Conservation (phyloP, 2,888 invertebrate genomes). For the Drosophila vallismaia region DNA sequence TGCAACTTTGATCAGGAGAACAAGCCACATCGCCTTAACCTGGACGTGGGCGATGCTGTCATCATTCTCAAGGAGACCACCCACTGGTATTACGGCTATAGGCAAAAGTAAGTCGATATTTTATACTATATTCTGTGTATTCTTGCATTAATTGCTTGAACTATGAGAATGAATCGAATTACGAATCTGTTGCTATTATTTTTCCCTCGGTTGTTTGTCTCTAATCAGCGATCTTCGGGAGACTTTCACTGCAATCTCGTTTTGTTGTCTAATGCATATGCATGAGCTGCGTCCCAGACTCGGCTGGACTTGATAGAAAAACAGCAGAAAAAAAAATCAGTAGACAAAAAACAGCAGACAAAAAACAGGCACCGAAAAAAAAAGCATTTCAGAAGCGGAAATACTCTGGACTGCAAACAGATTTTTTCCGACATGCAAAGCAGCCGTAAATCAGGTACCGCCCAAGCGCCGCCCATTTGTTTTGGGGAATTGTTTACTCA, state of each 20-base stretch:
- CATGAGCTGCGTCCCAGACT: slow-evolving; percentile 30
- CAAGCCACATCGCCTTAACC: slow-evolving; percentile 82
- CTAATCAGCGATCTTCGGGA: slow-evolving; percentile 49
- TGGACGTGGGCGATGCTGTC: slow-evolving; percentile 84
- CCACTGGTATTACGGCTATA: slow-evolving; percentile 84
- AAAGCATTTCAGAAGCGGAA: slow-evolving; percentile 57
- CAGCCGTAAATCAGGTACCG: slow-evolving; percentile 69
- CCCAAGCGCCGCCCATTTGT: slow-evolving; percentile 60
- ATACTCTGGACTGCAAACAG: slow-evolving; percentile 30
- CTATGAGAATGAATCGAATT: not conserved
- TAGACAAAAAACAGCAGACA: slow-evolving; percentile 3
- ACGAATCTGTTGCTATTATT: slow-evolving; percentile 19
- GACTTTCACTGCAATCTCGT: slow-evolving; percentile 43
- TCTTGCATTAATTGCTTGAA: too few species aligned
- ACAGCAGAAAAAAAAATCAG: slow-evolving; percentile 9
- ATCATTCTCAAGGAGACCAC: slow-evolving; percentile 83
- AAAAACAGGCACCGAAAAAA: slow-evolving; percentile 5
- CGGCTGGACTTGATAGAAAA: slow-evolving; percentile 6
- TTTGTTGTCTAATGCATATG: slow-evolving; percentile 41
- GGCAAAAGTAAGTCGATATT: slow-evolving; percentile 81
- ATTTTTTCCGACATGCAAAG: slow-evolving; percentile 47
- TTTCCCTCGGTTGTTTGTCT: slow-evolving; percentile 24
- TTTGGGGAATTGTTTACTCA: slow-evolving; percentile 40
- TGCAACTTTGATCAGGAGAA: slow-evolving; percentile 83
- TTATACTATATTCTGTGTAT: too few species aligned